Percentiles rank a stretch among this genome's conserved stretches.
Conservation (phyloP, 2,113 vertebrate genomes). For the Telmatochromis brachygnathus region DNA sequence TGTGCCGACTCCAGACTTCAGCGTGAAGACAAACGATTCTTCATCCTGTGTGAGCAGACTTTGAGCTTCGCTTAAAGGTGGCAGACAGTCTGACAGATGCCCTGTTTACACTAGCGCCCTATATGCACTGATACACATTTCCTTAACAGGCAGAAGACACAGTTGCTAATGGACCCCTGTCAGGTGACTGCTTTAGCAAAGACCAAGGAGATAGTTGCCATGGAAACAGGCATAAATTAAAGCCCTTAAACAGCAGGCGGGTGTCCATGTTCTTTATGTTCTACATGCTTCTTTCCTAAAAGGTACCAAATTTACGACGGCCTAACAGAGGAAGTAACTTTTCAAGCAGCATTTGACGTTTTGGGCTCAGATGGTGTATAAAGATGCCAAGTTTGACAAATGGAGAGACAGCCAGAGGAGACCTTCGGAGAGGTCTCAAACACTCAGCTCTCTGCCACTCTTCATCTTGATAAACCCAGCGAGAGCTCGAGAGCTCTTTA, state of each 20-base stretch:
- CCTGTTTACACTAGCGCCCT: constrained; percentile 77
- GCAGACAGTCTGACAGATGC: constrained; percentile 83
- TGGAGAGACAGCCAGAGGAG: constrained; percentile 24
- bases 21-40: constrained; percentile 74
- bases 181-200: constrained; percentile 76
- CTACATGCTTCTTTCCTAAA: constrained; percentile 59
- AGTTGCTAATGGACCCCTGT: constrained; percentile 84
- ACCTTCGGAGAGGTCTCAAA: constrained; percentile 32
- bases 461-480: constrained; percentile 15
- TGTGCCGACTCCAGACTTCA: constrained; percentile 65
- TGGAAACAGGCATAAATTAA: constrained; percentile 84
- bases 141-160: constrained; percentile 70
- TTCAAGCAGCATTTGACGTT: constrained; percentile 47
- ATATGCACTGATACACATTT: constrained; percentile 74
- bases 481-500: constrained; percentile 33
- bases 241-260: constrained; percentile 63
- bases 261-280: constrained; percentile 37
- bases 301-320: constrained; percentile 43
- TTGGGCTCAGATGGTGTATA: constrained; percentile 39
- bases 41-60: constrained; percentile 70
- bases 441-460: constrained; percentile 3
- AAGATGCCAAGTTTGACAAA: constrained; percentile 55
- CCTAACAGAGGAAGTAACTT: constrained; percentile 56
- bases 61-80: constrained; percentile 84
- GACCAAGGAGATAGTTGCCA: constrained; percentile 86